Percentiles rank a stretch among this genome's conserved stretches.
These are phyloP conservation scores for Haliclona indistincta DNA, from an alignment of 37 sponge, comb jelly and placozoan species.

Conservation along the genomic window DNA sequence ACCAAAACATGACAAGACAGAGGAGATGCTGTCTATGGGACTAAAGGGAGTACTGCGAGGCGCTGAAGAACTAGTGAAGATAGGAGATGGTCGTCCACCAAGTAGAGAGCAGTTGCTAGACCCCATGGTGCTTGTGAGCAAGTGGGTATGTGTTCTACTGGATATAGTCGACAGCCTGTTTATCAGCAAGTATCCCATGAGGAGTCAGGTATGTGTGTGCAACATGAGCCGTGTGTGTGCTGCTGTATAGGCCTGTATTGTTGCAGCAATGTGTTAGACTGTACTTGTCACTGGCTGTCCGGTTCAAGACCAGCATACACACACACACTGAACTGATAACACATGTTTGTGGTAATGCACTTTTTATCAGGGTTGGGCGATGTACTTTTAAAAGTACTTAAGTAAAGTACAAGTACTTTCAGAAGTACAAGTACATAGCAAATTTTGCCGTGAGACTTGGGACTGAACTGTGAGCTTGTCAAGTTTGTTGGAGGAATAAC, in stretches of 20 bases:
- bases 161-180: conserved; percentile 88
- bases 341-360: no score
- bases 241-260: neutral
- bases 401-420: no score
- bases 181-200: conserved; percentile 84
- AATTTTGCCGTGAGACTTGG: no score
- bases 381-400: no score
- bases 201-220: conserved; percentile 66
- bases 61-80: conserved; percentile 25
- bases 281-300: no score
- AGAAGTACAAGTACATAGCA: no score
- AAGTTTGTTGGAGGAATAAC: no score
- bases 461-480: no score
- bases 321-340: no score
- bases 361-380: no score
- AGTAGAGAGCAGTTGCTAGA: conserved; percentile 41
- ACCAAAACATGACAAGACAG: conserved; percentile 20
- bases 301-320: no score
- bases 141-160: conserved; percentile 61
- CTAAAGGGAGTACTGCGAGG: conserved; percentile 28
- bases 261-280: neutral
- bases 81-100: conserved; percentile 25
- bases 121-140: conserved; percentile 35
- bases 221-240: neutral
- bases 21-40: conserved; percentile 29